Conservation (phyloP, 2,113 vertebrate genomes). For the Montifringilla adamsi region DNA sequence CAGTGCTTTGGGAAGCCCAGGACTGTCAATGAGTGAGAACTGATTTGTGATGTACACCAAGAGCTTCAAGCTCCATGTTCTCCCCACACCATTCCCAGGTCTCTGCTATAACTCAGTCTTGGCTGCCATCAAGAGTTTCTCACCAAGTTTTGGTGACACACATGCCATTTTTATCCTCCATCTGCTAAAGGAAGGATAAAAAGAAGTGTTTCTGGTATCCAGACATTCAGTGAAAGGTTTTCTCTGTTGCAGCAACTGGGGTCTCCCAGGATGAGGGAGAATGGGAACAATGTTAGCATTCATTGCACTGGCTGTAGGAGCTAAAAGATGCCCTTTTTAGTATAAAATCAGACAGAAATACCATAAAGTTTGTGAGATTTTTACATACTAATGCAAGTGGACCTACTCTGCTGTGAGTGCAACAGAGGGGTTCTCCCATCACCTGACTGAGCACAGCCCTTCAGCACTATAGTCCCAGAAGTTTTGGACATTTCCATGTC, state of each 20-base stretch:
- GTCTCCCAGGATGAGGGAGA: not conserved
- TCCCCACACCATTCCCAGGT: not conserved
- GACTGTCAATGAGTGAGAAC: not conserved
- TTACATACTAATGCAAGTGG: not conserved
- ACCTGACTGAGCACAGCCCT: not conserved
- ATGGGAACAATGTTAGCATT: not conserved
- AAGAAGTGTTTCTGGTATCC: not conserved
- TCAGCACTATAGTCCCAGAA: not conserved
- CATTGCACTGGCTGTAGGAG: not conserved
- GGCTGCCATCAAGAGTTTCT: not conserved
- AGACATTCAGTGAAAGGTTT: not conserved
- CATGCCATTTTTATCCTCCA: not conserved
- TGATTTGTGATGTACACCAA: not conserved
- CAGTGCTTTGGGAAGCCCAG: not conserved
- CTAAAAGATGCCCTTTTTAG: not conserved
- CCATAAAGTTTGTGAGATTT: not conserved
- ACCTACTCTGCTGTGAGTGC: not conserved
- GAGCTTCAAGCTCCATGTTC: not conserved
- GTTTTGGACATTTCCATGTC: not conserved
- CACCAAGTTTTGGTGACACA: not conserved
- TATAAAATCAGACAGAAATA: not conserved
- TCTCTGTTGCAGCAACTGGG: not conserved
- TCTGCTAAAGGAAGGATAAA: not conserved
- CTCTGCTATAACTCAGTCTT: not conserved
- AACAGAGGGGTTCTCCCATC: accelerated